A percentile compares a stretch with the other conserved stretches of the same genome.
Conservation (phyloP, 2,888 invertebrate species). For the Deilephila elpenor region DNA sequence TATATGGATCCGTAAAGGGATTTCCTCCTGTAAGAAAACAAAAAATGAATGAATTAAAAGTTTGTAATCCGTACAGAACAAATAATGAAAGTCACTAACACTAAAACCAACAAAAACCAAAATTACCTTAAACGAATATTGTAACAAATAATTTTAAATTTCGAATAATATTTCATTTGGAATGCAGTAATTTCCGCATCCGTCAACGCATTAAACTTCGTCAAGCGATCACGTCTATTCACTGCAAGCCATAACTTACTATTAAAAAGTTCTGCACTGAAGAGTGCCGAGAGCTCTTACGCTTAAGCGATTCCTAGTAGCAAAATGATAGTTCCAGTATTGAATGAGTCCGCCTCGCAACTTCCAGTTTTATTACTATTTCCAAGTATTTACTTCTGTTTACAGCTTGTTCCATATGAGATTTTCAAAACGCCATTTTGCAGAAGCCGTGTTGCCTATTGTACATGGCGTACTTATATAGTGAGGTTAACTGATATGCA, state of each 20-base stretch:
- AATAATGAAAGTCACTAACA: no score
- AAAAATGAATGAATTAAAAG: no score
- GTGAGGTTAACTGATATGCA: no score
- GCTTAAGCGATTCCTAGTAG: constrained; percentile 20
- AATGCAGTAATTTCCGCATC: constrained; percentile 11
- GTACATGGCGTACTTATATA: not conserved
- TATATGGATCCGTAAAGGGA: no score
- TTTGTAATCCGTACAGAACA: no score
- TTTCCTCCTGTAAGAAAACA: no score
- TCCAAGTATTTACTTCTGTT: constrained; percentile 16
- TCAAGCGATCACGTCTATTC: constrained; percentile 15
- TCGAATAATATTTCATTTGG: not conserved
- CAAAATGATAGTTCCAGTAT: constrained; percentile 10
- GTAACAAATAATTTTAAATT: no score
- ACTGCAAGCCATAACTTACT: constrained; percentile 21
- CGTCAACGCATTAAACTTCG: constrained; percentile 3
- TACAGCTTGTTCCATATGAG: not conserved
- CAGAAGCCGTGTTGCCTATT: not conserved
- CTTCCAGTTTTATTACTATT: constrained; percentile 23
- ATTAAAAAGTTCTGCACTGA: constrained; percentile 22
- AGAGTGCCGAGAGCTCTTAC: not conserved
- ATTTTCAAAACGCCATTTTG: not conserved
- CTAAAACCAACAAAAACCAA: no score
- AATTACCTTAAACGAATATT: no score
- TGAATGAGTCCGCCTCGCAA: constrained; percentile 6